Evolutionary conservation across 1,140 invertebrate genomes (phyloP), one percentile per base, ranked within the genome.

Genomic region (Myzus persicae): DNA sequence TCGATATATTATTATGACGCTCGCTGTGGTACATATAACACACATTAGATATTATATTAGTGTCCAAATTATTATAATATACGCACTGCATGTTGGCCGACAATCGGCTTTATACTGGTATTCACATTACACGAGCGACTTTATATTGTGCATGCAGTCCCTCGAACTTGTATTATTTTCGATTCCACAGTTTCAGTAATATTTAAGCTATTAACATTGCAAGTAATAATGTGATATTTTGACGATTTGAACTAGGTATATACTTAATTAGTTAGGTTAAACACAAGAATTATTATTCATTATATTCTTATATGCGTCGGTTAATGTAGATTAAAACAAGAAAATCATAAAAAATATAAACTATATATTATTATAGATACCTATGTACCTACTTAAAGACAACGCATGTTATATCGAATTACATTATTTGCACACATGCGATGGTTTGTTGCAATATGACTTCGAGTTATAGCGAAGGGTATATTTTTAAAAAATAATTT

Each of bases 1-100:
- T 76, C 59, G 59, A 76, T n/a, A n/a, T 59, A 76, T 76, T 76
- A 76, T n/a, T n/a, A 76, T n/a, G 31, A 76, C 59, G 59, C 59
- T 76, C n/a, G 18, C 59, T 0, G 54, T 11, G 3, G 31, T 18
- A 36, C 31, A 76, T 31, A 67, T 18, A n/a, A 76, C 31, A 76
- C 59, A n/a, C 20, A 76, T 67, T 67, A 67, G 0, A 1, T 51
- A 51, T 76, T n/a, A n/a, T 76, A 76, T 76, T n/a, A 18, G 14
- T 76, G 31, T n/a, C 59, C n/a, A 8, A 18, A n/a, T 14, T n/a
- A n/a, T n/a, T n/a, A n/a, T n/a, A n/a, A n/a, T 76, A 54, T 26
- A 2, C 22, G 31, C 31, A 59, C 31, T 1, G 31, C 14, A 20
- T 5, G 31, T 76, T 76, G 59, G n/a, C 59, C n/a, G 31, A n/a